phyloP scores from a whole-genome alignment of 2,113 vertebrate genomes.

The Limanda limanda region DNA sequence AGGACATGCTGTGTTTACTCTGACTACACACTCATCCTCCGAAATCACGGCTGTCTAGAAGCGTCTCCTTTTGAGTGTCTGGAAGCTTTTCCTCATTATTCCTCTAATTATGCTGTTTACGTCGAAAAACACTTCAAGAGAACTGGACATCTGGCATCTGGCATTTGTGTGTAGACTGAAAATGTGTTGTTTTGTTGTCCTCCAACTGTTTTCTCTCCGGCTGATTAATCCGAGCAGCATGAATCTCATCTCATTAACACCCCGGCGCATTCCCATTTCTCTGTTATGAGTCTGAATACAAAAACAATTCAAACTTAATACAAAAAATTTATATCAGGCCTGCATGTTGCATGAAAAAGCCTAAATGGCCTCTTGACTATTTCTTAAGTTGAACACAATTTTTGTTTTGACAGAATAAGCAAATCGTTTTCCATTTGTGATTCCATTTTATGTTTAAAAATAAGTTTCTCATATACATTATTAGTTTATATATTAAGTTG shows the following conservation, averaged over 20 bases:
- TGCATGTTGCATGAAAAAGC: neutral
- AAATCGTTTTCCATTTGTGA: too few relatives aligned
- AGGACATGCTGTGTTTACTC: slow-evolving; percentile 48
- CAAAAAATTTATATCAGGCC: neutral
- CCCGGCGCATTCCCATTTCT: neutral
- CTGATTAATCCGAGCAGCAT: neutral
- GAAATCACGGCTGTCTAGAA: slow-evolving; percentile 42
- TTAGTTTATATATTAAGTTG: too few relatives aligned
- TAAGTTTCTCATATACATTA: too few relatives aligned
- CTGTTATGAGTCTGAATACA: neutral
- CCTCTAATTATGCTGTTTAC: neutral
- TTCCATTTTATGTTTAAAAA: too few relatives aligned
- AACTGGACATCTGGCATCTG: neutral
- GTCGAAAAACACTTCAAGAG: neutral
- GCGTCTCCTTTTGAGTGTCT: neutral
- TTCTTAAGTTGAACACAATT: too few relatives aligned
- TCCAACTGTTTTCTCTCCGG: neutral
- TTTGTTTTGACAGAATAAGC: too few relatives aligned
- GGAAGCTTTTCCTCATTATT: slow-evolving; percentile 3
- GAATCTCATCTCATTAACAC: neutral
- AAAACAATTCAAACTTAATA: neutral
- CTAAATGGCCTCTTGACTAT: too few relatives aligned
- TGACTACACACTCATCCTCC: slow-evolving; percentile 43
- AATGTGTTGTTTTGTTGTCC: neutral
- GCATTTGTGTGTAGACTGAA: neutral